Evolutionary conservation across 37 sponge, comb jelly and placozoan species (phyloP).

Genomic region (Halisarca cf. caerulea): DNA sequence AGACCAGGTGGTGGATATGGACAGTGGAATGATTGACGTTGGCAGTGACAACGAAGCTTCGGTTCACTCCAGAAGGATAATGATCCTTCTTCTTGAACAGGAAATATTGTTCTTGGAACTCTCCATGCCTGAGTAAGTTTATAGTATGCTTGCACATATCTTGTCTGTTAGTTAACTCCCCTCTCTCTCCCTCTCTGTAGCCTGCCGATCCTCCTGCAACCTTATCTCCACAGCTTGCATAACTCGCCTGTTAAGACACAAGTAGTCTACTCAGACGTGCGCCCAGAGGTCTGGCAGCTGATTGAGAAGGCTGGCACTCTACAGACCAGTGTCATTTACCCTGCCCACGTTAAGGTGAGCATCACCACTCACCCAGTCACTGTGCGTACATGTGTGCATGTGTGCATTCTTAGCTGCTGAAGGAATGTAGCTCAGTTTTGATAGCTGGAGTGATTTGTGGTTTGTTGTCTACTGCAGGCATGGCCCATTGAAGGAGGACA

Average conservation of each 20-base stretch:
- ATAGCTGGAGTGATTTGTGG: too few relatives aligned
- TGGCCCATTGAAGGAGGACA: constrained; percentile 87
- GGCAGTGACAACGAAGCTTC: constrained; percentile 14
- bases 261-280: constrained; percentile 40
- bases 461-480: constrained; percentile 12
- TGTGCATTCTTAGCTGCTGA: too few relatives aligned
- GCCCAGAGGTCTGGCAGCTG: constrained; percentile 63
- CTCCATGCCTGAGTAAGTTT: constrained; percentile 67
- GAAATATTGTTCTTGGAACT: constrained; percentile 77
- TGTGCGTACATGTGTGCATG: too few relatives aligned
- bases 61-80: constrained; percentile 38
- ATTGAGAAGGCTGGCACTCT: constrained; percentile 56
- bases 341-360: constrained; percentile 38
- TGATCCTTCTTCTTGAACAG: constrained; percentile 76
- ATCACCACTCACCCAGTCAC: too few relatives aligned
- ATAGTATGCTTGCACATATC: not conserved
- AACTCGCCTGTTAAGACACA: constrained; percentile 76
- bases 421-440: too few relatives aligned
- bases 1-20: constrained; percentile 62
- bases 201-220: constrained; percentile 68
- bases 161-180: not conserved
- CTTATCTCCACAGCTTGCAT: constrained; percentile 75
- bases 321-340: constrained; percentile 57
- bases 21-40: constrained; percentile 77
- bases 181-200: constrained; percentile 30